Conservation (phyloP, 1,140 invertebrate genomes). For the Drosophila orena region DNA sequence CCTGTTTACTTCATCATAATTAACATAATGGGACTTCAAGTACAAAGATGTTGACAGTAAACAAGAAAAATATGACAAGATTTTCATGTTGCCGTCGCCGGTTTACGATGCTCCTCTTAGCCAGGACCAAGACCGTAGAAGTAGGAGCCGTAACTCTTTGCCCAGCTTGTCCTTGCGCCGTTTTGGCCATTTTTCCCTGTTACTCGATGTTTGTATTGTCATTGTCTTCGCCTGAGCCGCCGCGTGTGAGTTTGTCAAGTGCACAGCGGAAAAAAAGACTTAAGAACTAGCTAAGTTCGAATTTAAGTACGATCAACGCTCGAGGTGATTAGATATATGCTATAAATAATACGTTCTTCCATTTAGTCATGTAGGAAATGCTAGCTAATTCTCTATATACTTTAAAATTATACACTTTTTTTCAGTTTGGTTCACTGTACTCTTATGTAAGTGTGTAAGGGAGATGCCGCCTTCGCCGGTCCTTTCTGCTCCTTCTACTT, state of each 20-base stretch:
- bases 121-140: constrained; percentile 9
- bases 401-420: too few species aligned
- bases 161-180: constrained; percentile 22
- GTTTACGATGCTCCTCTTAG: constrained; percentile 46
- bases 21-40: constrained; percentile 83
- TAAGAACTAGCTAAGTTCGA: background rate
- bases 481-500: constrained; percentile 12
- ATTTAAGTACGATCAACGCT: too few species aligned
- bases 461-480: constrained; percentile 14
- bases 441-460: constrained; percentile 12
- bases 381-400: too few species aligned
- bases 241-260: constrained; percentile 24
- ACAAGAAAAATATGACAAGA: constrained; percentile 83
- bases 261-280: constrained; percentile 10
- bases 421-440: background rate
- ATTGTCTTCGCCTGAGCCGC: constrained; percentile 48
- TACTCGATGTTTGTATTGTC: constrained; percentile 69
- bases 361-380: too few species aligned
- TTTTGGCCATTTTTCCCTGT: constrained; percentile 67
- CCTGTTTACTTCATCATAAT: constrained; percentile 83
- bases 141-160: constrained; percentile 62
- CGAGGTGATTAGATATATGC: too few species aligned
- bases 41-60: constrained; percentile 83
- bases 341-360: too few species aligned
- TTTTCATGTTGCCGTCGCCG: constrained; percentile 74